phyloP scores from a whole-genome alignment of 2,113 vertebrate genomes.

The Myxocyprinus asiaticus region DNA sequence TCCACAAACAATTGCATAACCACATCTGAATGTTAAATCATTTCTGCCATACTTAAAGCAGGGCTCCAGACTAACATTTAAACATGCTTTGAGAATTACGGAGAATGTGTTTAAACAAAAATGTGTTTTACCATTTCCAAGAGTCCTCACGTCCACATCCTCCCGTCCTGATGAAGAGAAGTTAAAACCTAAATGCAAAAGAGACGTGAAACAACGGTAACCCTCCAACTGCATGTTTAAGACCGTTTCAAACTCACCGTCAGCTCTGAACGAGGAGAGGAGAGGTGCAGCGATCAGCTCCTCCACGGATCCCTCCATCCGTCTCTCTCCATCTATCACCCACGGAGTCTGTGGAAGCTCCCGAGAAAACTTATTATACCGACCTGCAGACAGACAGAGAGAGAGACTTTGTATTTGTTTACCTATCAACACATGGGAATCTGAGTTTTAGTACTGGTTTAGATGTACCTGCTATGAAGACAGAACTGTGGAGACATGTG shows the following conservation, averaged over 20 bases:
- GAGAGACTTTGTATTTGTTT: no score
- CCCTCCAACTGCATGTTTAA: not conserved
- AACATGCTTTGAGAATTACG: no score
- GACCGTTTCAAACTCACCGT: slow-evolving; percentile 68
- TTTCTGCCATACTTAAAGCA: not conserved
- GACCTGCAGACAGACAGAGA: slow-evolving; percentile 69
- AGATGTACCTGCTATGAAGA: slow-evolving; percentile 90
- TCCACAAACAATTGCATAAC: not conserved
- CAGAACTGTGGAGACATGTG: slow-evolving; percentile 85
- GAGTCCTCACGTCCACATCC: slow-evolving; percentile 94
- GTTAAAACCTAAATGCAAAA: slow-evolving; percentile 84
- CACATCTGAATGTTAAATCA: not conserved
- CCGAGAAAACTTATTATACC: slow-evolving; percentile 97
- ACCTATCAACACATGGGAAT: no score
- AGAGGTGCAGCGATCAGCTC: slow-evolving; percentile 91
- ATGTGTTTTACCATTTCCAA: slow-evolving; percentile 87
- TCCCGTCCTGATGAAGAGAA: slow-evolving; percentile 98
- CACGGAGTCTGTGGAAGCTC: slow-evolving; percentile 95
- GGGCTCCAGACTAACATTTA: no score
- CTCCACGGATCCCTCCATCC: slow-evolving; percentile 97
- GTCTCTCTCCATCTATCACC: slow-evolving; percentile 94
- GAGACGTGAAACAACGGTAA: not conserved
- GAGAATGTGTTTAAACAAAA: no score
- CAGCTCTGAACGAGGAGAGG: slow-evolving; percentile 82
- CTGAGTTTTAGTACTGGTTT: no score